Conservation (phyloP, 2,113 vertebrate species). For the Campylomormyrus numenius region DNA sequence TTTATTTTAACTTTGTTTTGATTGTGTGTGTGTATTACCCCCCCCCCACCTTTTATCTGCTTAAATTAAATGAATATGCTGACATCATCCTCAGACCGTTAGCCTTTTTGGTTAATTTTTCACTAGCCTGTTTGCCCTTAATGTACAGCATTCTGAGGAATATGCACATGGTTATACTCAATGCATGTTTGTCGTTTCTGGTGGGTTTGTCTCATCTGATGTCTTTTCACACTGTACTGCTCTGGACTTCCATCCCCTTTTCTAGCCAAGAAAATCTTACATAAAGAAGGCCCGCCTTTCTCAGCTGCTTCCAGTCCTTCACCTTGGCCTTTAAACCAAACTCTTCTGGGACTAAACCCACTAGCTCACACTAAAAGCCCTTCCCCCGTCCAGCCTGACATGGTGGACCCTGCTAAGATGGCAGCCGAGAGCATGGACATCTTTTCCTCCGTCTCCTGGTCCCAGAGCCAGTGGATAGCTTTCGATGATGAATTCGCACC, state of each 20-base stretch:
- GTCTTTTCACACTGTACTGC: constrained; percentile 40
- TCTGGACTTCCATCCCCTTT: constrained; percentile 56
- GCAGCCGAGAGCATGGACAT: constrained; percentile 47
- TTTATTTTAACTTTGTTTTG: neutral
- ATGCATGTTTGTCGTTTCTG: neutral
- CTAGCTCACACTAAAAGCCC: constrained; percentile 56
- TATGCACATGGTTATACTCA: neutral
- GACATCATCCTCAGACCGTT: neutral
- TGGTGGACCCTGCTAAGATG: constrained; percentile 27
- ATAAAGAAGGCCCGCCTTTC: constrained; percentile 41
- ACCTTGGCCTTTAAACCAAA: constrained; percentile 57
- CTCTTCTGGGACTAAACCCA: constrained; percentile 54
- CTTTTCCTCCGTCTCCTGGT: constrained; percentile 51
- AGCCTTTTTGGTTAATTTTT: neutral
- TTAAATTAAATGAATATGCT: neutral
- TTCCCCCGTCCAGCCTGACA: constrained; percentile 51
- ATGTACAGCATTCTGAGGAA: neutral
- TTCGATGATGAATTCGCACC: constrained; percentile 60
- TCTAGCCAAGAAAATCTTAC: constrained; percentile 55
- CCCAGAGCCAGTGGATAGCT: constrained; percentile 70
- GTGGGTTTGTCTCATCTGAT: constrained; percentile 16
- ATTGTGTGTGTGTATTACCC: neutral
- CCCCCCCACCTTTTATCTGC: neutral
- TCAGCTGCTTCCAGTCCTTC: constrained; percentile 49
- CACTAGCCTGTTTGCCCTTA: neutral